Evolutionary conservation across 2,797 vertebrate species (phyloP).

Genomic region (Cynodonichthys magdalenae): DNA sequence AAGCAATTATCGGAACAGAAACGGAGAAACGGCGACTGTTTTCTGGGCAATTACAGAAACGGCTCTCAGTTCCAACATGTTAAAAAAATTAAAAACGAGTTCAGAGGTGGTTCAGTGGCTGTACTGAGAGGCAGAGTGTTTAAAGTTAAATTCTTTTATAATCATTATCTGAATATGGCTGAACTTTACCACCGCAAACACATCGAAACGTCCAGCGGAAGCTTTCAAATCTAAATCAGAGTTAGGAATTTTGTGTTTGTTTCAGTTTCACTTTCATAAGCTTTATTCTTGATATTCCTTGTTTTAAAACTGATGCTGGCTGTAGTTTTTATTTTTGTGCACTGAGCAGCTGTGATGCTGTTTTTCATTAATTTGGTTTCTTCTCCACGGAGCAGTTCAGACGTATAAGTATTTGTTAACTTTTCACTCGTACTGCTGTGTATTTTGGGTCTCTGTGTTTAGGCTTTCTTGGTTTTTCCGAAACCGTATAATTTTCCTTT

Average conservation of each 20-base stretch:
- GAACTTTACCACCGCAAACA: not conserved
- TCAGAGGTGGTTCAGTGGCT: too few relatives aligned
- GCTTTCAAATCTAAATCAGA: conserved; percentile 41
- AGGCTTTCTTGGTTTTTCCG: conserved; percentile 67
- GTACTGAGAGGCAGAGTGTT: too few relatives aligned
- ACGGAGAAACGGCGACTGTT: conserved; percentile 43
- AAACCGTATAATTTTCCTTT: conserved; percentile 72
- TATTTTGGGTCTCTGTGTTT: conserved; percentile 61
- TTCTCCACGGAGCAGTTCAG: conserved; percentile 39
- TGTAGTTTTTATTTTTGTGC: not conserved
- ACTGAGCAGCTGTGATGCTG: conserved; percentile 5
- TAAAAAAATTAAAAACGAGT: conserved; percentile 22
- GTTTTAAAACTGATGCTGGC: conserved; percentile 1
- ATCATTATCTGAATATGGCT: not conserved
- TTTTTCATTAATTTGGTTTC: conserved; percentile 10
- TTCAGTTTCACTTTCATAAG: conserved; percentile 9
- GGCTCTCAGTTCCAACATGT: conserved; percentile 33
- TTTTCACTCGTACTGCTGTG: conserved; percentile 47
- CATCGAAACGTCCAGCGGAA: not conserved
- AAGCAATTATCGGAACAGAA: conserved; percentile 62
- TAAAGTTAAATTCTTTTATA: too few relatives aligned
- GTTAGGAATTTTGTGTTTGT: not conserved
- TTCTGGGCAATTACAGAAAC: conserved; percentile 65
- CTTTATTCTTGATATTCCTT: not conserved
- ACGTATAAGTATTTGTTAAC: conserved; percentile 56